Evolutionary conservation across 2,888 invertebrate species (phyloP), one percentile per base, ranked within the genome.

Genomic region (Campaea margaritaria): DNA sequence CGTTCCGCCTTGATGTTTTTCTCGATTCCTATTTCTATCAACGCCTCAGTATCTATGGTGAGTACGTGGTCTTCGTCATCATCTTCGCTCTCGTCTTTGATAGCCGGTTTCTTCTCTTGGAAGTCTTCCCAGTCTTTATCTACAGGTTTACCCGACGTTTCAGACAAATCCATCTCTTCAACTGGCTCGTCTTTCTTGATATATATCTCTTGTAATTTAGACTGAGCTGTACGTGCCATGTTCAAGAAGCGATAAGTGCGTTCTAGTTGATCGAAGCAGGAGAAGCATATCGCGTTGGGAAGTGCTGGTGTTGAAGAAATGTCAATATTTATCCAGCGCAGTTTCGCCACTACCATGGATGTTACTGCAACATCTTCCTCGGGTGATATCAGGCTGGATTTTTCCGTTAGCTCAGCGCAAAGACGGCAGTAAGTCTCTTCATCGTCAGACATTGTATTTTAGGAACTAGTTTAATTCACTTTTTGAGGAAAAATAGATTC

Each of bases 261-360:
- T 71, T 91, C 91, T 55, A 92, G 68, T 47, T 81, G 72, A 64
- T 91, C 91, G 71, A 89, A 91, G 67, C 92, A 92, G 2, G 90
- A 81, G 66, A 85, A 92, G 66, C 92, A 92, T 62, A 91, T 90
- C 1, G 86, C 81, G 14, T 79, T 86, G 3, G 92, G 92, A 16
- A 91, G 79, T 7, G 58, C 58, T 66, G 76, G 78, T 10, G 76
- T 64, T 8, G 74, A 44, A 27, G 82, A 75, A 68, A 89, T 70
- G 70, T 91, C 86, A 41, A 92, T 78, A 68, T 91, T 92, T 68
- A 92, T 89, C 90, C 90, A 91, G 2, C 75, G 74, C 82, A 91
- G 82, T 79, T 92, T 92, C 0, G 77, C 79, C 1, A 78, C 68
- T 14, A 91, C 79, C 69, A 89, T 89, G 0, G 87, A 87, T 47